These are phyloP conservation scores for Silurus glanis DNA, from an alignment of 2,113 vertebrate genomes.

Conservation along the genomic window DNA sequence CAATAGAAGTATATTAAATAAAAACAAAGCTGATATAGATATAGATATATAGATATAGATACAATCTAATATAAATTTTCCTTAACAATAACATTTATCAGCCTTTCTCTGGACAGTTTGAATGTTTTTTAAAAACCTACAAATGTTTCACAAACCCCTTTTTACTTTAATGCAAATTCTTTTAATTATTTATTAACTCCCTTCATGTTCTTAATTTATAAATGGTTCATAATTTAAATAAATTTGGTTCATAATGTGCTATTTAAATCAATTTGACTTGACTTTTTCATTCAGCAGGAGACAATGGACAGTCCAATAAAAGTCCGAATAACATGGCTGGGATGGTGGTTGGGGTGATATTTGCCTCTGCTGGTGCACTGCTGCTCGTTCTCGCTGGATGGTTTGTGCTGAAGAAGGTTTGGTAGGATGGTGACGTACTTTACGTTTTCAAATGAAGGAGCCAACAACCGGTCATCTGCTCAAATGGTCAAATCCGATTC, in stretches of 20 bases:
- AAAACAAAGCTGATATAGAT: background rate
- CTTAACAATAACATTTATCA: background rate
- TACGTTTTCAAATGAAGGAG: slow-evolving; percentile 45
- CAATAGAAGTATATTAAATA: background rate
- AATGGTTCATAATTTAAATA: background rate
- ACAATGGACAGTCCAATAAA: background rate
- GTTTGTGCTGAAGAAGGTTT: slow-evolving; percentile 66
- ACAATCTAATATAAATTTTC: background rate
- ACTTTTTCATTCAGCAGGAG: slow-evolving; percentile 48
- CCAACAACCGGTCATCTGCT: slow-evolving; percentile 17
- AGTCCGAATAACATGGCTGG: slow-evolving; percentile 48
- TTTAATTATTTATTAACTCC: background rate
- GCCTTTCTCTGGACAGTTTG: background rate
- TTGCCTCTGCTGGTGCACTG: slow-evolving; percentile 61
- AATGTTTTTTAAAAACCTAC: background rate
- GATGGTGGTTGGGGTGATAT: slow-evolving; percentile 61
- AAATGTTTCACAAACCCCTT: background rate
- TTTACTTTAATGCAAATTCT: background rate
- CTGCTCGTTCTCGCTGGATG: slow-evolving; percentile 65
- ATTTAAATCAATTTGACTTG: background rate
- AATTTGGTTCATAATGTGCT: background rate
- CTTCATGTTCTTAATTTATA: background rate
- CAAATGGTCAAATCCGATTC: slow-evolving; percentile 26
- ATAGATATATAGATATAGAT: too few relatives aligned
- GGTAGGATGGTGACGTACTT: slow-evolving; percentile 39